These are phyloP conservation scores for Euphydryas editha DNA, from an alignment of 2,888 invertebrate species.

Conservation along the genomic window DNA sequence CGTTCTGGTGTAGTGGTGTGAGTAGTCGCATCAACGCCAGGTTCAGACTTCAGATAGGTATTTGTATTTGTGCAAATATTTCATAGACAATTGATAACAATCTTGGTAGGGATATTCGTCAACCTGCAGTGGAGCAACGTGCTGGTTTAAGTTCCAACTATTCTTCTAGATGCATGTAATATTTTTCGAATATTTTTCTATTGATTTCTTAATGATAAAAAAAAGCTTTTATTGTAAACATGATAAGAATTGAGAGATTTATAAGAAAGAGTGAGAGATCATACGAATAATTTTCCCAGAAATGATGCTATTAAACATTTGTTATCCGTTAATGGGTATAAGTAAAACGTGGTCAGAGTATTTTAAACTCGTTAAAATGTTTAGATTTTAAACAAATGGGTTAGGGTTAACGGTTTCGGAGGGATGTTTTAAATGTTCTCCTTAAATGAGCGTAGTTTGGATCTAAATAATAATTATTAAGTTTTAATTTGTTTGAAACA, in stretches of 20 bases:
- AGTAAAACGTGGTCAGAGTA: neutral
- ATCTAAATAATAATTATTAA: too few relatives aligned
- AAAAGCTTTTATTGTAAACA: neutral
- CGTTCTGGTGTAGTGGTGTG: too few relatives aligned
- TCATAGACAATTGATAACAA: too few relatives aligned
- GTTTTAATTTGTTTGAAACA: too few relatives aligned
- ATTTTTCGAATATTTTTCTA: too few relatives aligned
- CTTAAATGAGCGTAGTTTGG: neutral
- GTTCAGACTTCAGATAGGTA: too few relatives aligned
- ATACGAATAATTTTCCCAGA: neutral
- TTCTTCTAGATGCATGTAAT: too few relatives aligned
- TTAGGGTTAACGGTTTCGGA: neutral
- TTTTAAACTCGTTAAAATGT: neutral
- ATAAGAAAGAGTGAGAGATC: neutral
- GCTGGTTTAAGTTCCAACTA: too few relatives aligned
- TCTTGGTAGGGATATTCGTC: too few relatives aligned
- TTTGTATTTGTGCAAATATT: too few relatives aligned
- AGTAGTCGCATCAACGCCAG: too few relatives aligned
- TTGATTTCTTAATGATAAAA: neutral
- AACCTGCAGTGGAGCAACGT: too few relatives aligned
- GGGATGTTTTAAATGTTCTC: neutral
- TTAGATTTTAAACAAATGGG: neutral
- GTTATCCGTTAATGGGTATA: neutral
- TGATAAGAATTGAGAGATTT: neutral
- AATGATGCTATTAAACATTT: neutral